Base-by-base conservation (phyloP, 2,797 vertebrate genomes). In the Labroides dimidiatus region DNA sequence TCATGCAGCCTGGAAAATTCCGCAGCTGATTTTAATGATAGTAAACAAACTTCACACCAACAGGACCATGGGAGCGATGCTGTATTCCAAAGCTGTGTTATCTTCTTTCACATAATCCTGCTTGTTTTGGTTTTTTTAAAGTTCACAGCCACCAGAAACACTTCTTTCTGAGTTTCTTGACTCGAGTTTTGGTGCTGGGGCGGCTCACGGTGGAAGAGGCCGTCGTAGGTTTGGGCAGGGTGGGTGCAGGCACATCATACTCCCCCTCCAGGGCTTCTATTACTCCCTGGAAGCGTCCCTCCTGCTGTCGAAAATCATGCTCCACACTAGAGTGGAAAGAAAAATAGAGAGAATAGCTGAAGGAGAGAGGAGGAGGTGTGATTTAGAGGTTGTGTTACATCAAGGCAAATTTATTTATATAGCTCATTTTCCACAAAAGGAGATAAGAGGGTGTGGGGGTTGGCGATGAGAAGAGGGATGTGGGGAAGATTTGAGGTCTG, bases 81-180 rank as follows among this genome's bases (percentile, higher is more conserved):
- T 59, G 58, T 64, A 11, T 52, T 72, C 62, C 49, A 13, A 37
- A 75, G 37, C 39, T 4, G 65, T 37, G 9, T 15, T 21, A 33
- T 23, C 24, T 45, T 16, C 24, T 65, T 20, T n/a, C 53, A 72
- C 47, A 58, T 69, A 65, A 72, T 86, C 57, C 20, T 30, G 55
- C 55, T 16, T 39, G 36, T 27, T 52, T 23, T 66, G 44, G 21
- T 65, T 33, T 65, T 2, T 10, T 30, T 27, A 45, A 75, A 74
- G 50, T 52, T 95, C 94, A 99, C 72, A 99, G 96, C 97, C 98
- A 99, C 98, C 98, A 99, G 92, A 99, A 99, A 78, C 98, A 99
- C 90, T 98, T 98, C 87, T 96, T 98, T 74, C 97, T 94, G 62
- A 97, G 92, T 84, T 98, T 99, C 89, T 98, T 98, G 71, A 95